Conservation (phyloP, 2,888 invertebrate species). For the Monopis laevigella region DNA sequence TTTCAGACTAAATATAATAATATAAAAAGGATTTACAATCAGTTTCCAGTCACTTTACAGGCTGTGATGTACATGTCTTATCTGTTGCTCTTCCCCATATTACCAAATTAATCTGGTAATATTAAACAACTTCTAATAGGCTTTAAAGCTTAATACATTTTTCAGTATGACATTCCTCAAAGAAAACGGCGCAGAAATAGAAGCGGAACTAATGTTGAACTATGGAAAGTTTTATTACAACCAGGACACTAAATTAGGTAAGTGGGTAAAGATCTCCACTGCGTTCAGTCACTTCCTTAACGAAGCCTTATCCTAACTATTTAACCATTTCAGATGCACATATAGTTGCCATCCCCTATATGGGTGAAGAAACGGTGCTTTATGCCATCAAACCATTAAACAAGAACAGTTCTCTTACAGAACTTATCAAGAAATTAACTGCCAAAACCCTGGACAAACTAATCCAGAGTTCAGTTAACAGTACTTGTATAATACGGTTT, state of each 20-base stretch:
- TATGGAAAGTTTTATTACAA: background rate
- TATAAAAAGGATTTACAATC: too few relatives aligned
- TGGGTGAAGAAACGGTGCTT: constrained; percentile 71
- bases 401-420: constrained; percentile 45
- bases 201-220: constrained; percentile 8
- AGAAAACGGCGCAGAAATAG: background rate
- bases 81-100: too few relatives aligned
- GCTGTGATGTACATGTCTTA: too few relatives aligned
- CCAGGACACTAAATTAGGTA: background rate
- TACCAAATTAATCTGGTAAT: too few relatives aligned
- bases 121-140: too few relatives aligned
- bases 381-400: constrained; percentile 71
- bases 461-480: constrained; percentile 48
- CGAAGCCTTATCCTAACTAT: background rate
- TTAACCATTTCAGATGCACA: constrained; percentile 57
- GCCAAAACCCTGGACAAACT: constrained; percentile 54
- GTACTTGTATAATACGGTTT: constrained; percentile 65
- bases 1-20: too few relatives aligned
- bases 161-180: constrained; percentile 9
- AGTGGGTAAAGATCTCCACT: too few relatives aligned
- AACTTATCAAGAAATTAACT: constrained; percentile 55
- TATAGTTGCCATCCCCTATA: constrained; percentile 76
- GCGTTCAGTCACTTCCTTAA: too few relatives aligned
- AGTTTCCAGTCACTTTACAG: too few relatives aligned
- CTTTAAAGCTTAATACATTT: too few relatives aligned